Evolutionary conservation across 2,888 invertebrate genomes (phyloP), one percentile per base, ranked within the genome.

Genomic region (Netelia melanura): DNA sequence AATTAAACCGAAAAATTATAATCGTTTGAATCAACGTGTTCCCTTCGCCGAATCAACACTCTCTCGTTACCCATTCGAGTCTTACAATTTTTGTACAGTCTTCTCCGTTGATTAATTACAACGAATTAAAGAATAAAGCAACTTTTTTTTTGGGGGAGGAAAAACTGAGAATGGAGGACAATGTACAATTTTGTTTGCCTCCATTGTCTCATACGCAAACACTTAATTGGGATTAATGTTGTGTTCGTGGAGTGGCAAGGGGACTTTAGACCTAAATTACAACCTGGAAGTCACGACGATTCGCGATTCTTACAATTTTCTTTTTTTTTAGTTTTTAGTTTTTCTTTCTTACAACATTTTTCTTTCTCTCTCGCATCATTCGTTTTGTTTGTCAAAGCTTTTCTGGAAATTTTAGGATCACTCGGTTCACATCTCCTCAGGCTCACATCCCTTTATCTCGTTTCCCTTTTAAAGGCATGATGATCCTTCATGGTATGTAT

Each of bases 1-100:
- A 17, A 21, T 48, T 1, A 21, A 68, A 48, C 25, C 43, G 48
- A 23, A 17, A 30, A 38, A 0, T 65, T 43, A 64, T 21, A 21
- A 21, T 14, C 11, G 25, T n/a, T 43, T 44, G 11, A 38, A 9
- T 75, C 2, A 48, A 21, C 21, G 21, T 21, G 21, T 21, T 21
- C 5, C 48, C 14, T 14, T 38, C 30, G 30, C n/a, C 75, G 74
- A 76, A 56, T 65, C 44, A 68, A 68, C 44, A 52, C 52, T 64
- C 67, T 67, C 67, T 10, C 44, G 67, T 67, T 71, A 72, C 72
- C 44, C 79, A 0, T 1, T 79, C 56, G 65, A 72, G 65, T 78
- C 25, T 56, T 30, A 23, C 30, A 54, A 54, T 56, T 48, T 80
- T 82, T 85, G 85, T 82, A 85, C 85, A 85, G 75, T 76, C 78